phyloP scores from a whole-genome alignment of 1,140 invertebrate species.

The Ganaspis sp. region DNA sequence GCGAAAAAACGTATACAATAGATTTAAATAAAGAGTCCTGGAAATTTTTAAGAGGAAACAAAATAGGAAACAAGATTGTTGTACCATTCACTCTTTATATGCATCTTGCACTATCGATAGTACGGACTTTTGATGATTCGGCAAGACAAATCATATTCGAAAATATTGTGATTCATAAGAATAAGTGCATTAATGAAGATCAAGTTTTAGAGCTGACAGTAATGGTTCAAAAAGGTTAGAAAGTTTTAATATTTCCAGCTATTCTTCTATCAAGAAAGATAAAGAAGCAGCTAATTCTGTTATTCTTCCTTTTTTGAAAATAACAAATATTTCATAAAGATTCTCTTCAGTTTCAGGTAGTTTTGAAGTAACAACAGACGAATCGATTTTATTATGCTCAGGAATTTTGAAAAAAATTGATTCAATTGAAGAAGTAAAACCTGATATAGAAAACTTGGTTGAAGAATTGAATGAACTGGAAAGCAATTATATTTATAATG shows the following conservation, averaged over 20 bases:
- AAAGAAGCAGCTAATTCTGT: too few species aligned
- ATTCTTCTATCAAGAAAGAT: too few species aligned
- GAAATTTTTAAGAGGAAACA: constrained; percentile 87
- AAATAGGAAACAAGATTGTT: constrained; percentile 88
- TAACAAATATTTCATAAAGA: too few species aligned
- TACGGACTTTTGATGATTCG: constrained; percentile 83
- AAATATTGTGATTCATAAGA: constrained; percentile 87
- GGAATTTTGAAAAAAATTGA: not conserved
- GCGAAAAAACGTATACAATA: constrained; percentile 79
- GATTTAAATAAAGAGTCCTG: constrained; percentile 82
- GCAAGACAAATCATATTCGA: constrained; percentile 87
- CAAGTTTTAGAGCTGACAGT: constrained; percentile 84
- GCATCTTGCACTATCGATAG: constrained; percentile 88
- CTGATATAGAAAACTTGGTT: not conserved
- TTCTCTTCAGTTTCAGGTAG: constrained; percentile 42
- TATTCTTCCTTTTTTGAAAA: too few species aligned
- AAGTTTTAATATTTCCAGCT: too few species aligned
- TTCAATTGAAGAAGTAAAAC: not conserved
- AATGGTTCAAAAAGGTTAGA: constrained; percentile 85
- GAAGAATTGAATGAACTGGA: constrained; percentile 63
- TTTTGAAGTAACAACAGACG: constrained; percentile 81
- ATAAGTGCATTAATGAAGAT: constrained; percentile 82
- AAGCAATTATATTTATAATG: constrained; percentile 91
- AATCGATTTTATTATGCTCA: constrained; percentile 62
- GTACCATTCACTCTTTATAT: constrained; percentile 91